phyloP scores from a whole-genome alignment of 2,113 vertebrate species.

The Xyliphius kryptos region DNA sequence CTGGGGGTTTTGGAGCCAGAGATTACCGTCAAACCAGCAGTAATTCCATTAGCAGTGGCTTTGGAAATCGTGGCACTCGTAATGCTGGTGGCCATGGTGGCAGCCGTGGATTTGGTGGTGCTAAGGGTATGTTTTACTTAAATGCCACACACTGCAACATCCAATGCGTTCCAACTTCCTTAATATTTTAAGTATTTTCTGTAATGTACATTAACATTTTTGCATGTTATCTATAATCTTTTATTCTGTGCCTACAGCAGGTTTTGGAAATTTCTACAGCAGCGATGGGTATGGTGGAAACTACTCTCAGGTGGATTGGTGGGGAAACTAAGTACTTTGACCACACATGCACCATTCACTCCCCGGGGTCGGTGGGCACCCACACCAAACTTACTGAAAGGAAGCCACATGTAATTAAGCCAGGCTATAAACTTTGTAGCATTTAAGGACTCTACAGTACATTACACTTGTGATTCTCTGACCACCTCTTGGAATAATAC shows the following conservation, averaged over 20 bases:
- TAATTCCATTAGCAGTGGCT: conserved; percentile 70
- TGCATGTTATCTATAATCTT: conserved; percentile 84
- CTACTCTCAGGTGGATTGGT: conserved; percentile 97
- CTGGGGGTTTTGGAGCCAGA: conserved; percentile 88
- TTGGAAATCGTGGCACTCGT: conserved; percentile 72
- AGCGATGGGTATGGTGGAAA: conserved; percentile 94
- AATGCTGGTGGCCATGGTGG: conserved; percentile 67
- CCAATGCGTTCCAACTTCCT: too few relatives aligned
- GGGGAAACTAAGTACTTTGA: conserved; percentile 79
- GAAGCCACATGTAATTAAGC: conserved; percentile 93
- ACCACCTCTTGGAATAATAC: conserved; percentile 69
- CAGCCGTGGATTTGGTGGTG: conserved; percentile 85
- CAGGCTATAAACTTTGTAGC: conserved; percentile 88
- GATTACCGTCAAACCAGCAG: conserved; percentile 87
- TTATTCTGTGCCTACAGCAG: conserved; percentile 44
- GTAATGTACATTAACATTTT: conserved; percentile 90
- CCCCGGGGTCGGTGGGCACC: conserved; percentile 46
- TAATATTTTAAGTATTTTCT: not conserved
- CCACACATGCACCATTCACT: conserved; percentile 27
- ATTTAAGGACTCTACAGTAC: conserved; percentile 86
- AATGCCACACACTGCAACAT: too few relatives aligned
- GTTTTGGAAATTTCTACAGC: conserved; percentile 90
- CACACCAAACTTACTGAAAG: conserved; percentile 85
- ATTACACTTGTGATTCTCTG: conserved; percentile 91
- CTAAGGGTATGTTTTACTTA: conserved; percentile 44